Evolutionary conservation across 2,888 invertebrate genomes (phyloP), one percentile per base, ranked within the genome.

Genomic region (Chalcosyrphus nemorum): DNA sequence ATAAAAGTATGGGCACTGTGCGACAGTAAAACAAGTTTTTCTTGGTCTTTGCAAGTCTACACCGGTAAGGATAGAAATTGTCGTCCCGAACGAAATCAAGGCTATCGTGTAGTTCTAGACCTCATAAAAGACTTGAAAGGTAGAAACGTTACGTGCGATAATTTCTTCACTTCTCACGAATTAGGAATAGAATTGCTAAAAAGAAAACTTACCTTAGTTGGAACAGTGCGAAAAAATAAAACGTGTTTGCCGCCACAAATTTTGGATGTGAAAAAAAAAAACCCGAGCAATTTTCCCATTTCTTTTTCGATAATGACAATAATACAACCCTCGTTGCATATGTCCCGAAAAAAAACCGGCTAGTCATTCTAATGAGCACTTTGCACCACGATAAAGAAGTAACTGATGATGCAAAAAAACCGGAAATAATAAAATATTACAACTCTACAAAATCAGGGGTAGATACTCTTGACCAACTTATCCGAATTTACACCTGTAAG

Each of bases 371-470:
- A n/a, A n/a, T n/a, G n/a, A n/a, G n/a, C n/a, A n/a, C n/a, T n/a
- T n/a, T n/a, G n/a, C n/a, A 13, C 1, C 35, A 13, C 24, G 41
- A 4, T 21, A 17, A n/a, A n/a, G n/a, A n/a, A n/a, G n/a, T n/a
- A n/a, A n/a, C n/a, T 19, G 4, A 50, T 1, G 29, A 52, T 27
- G n/a, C 63, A 35, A 4, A 45, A 47, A 63, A 47, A 63, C 19
- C n/a, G 5, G 47, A 63, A 27, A 63, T 50, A 3, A 50, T 50
- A 41, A 24, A 66, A 27, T 54, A 68, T 54, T 43, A 32, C 4
- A 68, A 45, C 38, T 9, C 54, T n/a, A 68, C 54, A 29, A 68
- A 68, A 24, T 41, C 29, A 9, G 54, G 41, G 21, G 54, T 45
- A 29, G 41, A 66, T 52, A 66, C 27, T 9, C 41, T 66, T 11